Evolutionary conservation across 2,888 invertebrate genomes (phyloP).

Genomic region (Chaetogeoica ovagalla): DNA sequence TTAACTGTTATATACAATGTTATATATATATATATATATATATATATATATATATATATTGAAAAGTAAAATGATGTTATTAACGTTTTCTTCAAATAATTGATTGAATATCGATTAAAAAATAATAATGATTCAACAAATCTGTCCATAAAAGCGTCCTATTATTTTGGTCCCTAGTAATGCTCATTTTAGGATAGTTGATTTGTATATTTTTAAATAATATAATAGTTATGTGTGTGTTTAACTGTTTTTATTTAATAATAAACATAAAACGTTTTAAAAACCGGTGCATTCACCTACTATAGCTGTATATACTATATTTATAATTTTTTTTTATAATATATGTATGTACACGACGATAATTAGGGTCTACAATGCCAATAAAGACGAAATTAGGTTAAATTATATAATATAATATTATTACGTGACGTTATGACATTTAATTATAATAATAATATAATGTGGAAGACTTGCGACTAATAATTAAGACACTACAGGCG

Average conservation of each 20-base stretch:
- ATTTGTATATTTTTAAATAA: not conserved
- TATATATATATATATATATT: not conserved
- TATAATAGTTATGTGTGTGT: not conserved
- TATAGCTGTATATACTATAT: too few relatives aligned
- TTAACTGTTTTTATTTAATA: not conserved
- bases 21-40: not conserved
- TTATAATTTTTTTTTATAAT: not conserved
- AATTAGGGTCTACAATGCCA: not conserved
- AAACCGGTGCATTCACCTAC: not conserved
- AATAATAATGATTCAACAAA: not conserved
- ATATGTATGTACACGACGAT: slow-evolving; percentile 1
- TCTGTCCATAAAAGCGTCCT: slow-evolving; percentile 20
- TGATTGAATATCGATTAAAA: slow-evolving; percentile 11
- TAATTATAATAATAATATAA: not conserved
- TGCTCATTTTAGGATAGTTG: slow-evolving; percentile 22
- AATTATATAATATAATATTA: not conserved
- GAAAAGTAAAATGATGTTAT: slow-evolving; percentile 1
- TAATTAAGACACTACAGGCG: slow-evolving; percentile 46
- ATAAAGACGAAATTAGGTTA: not conserved
- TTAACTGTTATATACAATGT: not conserved
- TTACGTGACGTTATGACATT: not conserved
- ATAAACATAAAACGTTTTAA: not conserved
- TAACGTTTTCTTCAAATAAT: not conserved
- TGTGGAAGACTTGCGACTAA: slow-evolving; percentile 45
- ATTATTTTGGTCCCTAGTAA: slow-evolving; percentile 45